Base-by-base conservation (phyloP, 1,140 invertebrate species). In the Drosophila sproati region DNA sequence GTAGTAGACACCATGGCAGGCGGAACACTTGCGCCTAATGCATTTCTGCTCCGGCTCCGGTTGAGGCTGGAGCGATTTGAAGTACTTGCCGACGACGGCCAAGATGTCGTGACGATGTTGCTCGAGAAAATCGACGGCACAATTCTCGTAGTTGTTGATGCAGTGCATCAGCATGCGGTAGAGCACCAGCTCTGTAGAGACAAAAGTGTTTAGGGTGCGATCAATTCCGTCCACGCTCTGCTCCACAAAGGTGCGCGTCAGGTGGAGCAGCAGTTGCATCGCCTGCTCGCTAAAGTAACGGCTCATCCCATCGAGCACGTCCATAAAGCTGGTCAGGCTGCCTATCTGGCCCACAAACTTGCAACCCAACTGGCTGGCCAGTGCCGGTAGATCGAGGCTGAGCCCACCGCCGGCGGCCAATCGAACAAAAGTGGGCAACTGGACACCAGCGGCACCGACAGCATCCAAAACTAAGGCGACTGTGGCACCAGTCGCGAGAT, bases 311-410 rank as follows among this genome's bases (percentile, higher is more conserved):
- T 78, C 73, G 3, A 91, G n/a, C 1, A 92, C 73, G 29, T 91
- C 91, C 31, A 73, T 57, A 7, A 92, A 76, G 56, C 62, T 92
- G 45, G 57, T 32, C 4, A 73, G 5, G 48, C 80, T 78, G 4
- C 75, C 50, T 4, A 92, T 92, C 7, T 91, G 91, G 8, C 80
- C 64, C 1, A 91, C 91, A 51, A 91, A 91, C 59, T 89, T 85
- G 0, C 4, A 5, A 3, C 91, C 91, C 52, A 86, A 85, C 4
- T 77, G 54, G 1, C 52, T 56, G 2, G 67, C 54, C 5, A 92
- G 31, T 2, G 54, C 47, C 5, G 72, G 54, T 5, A 88, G 28
- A 68, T 92, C 67, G 4, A 91, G 12, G 4, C 59, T 52, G 34
- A 78, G 2, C 5, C 76, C 69, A 0, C 76, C 82, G 8, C 64